A percentile compares a stretch with the other conserved stretches of the same genome.
Evolutionary conservation across 2,888 invertebrate genomes (phyloP).

Genomic region (Dicranocentrus wangi): DNA sequence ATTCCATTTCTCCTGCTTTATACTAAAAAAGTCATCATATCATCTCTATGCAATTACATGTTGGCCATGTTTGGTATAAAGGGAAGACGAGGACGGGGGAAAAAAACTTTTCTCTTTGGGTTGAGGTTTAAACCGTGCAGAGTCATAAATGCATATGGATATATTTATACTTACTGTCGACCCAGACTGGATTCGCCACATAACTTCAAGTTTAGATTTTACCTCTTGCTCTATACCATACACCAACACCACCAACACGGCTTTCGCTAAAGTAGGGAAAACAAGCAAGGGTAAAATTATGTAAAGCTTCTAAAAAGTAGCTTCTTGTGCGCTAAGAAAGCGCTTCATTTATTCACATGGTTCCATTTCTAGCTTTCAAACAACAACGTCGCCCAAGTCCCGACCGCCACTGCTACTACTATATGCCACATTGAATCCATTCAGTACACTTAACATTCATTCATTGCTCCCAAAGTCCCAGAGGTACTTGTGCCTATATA

Average conservation of each 20-base stretch:
- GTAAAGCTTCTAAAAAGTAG: not conserved
- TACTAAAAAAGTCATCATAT: conserved; percentile 19
- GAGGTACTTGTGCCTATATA: conserved; percentile 9
- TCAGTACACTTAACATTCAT: conserved; percentile 31
- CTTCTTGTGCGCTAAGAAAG: conserved; percentile 4
- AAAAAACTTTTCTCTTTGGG: not conserved
- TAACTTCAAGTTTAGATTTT: too few relatives aligned
- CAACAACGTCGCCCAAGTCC: too few relatives aligned
- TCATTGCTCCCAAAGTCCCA: conserved; percentile 31
- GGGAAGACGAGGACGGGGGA: not conserved
- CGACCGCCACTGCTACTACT: too few relatives aligned
- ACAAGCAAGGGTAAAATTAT: conserved; percentile 5
- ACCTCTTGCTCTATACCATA: too few relatives aligned
- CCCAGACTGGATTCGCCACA: too few relatives aligned
- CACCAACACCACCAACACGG: not conserved
- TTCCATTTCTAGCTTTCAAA: too few relatives aligned
- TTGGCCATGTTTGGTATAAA: not conserved
- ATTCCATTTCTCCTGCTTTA: not conserved
- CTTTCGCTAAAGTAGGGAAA: conserved; percentile 4
- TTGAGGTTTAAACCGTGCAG: not conserved
- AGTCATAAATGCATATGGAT: too few relatives aligned
- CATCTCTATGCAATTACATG: conserved; percentile 13
- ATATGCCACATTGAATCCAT: conserved; percentile 8
- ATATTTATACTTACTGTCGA: too few relatives aligned
- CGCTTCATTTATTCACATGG: too few relatives aligned